These are phyloP conservation scores for Cryptocephalus primarius DNA, from an alignment of 2,888 invertebrate species.

Conservation along the genomic window DNA sequence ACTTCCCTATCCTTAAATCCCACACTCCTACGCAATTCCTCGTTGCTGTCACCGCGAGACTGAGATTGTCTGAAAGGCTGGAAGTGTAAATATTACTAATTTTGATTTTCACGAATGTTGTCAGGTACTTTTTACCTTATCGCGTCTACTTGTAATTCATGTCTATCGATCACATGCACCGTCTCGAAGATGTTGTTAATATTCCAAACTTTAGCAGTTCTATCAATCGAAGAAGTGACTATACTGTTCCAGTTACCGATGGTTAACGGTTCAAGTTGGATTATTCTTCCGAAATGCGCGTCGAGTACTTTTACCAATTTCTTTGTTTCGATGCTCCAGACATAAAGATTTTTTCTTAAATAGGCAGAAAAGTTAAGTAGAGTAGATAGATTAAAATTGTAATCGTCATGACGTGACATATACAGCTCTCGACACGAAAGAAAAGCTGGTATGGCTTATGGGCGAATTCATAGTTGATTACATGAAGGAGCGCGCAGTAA, in stretches of 20 bases:
- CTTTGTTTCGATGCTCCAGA: conserved; percentile 77
- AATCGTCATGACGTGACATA: no score
- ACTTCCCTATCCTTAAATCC: conserved; percentile 76
- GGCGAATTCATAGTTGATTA: no score
- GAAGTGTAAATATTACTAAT: conserved; percentile 6
- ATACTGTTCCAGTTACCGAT: conserved; percentile 87
- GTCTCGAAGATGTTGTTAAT: conserved; percentile 98
- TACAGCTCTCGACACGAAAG: no score
- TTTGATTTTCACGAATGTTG: background rate
- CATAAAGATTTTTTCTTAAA: conserved; percentile 72
- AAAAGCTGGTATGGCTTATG: no score
- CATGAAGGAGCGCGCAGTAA: no score
- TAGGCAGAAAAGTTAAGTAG: background rate
- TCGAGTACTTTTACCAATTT: conserved; percentile 85
- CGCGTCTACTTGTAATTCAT: conserved; percentile 89
- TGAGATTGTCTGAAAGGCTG: conserved; percentile 66
- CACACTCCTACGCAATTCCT: conserved; percentile 92
- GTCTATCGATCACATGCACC: conserved; percentile 89
- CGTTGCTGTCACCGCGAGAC: conserved; percentile 84
- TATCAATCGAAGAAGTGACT: conserved; percentile 93
- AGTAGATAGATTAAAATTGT: no score
- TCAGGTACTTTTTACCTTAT: conserved; percentile 51
- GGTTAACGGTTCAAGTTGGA: conserved; percentile 78
- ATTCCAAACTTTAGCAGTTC: conserved; percentile 98
- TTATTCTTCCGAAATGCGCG: conserved; percentile 94